Percentiles rank a stretch among this genome's conserved stretches.
Conservation (phyloP, 2,888 invertebrate species). For the Erebia palarica region DNA sequence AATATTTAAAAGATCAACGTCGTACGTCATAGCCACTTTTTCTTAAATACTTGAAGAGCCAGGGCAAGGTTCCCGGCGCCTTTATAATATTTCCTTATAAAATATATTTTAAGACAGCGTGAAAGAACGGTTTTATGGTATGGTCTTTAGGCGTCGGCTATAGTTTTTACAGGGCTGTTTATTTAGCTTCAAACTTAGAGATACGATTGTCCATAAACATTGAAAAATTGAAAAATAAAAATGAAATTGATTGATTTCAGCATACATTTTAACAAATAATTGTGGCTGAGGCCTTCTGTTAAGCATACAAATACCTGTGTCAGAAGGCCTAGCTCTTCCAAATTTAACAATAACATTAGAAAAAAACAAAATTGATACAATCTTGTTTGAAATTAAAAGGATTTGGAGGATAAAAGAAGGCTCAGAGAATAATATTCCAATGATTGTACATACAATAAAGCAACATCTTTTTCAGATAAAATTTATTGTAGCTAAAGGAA, state of each 20-base stretch:
- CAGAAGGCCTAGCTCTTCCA: too few species aligned
- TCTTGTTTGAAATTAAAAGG: too few species aligned
- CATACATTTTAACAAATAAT: too few species aligned
- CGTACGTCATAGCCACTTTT: slow-evolving; percentile 24
- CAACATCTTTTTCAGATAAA: too few species aligned
- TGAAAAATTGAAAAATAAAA: too few species aligned
- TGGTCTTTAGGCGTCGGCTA: neutral
- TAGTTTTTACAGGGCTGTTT: neutral
- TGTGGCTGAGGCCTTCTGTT: too few species aligned
- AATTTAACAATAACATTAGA: too few species aligned
- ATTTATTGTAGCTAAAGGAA: neutral
- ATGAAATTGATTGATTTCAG: too few species aligned
- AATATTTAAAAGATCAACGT: slow-evolving; percentile 6
- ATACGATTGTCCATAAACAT: neutral
- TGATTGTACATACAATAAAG: too few species aligned
- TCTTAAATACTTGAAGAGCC: slow-evolving; percentile 27
- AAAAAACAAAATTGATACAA: too few species aligned
- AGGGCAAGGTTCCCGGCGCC: slow-evolving; percentile 26
- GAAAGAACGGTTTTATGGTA: slow-evolving; percentile 23
- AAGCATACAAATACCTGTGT: too few species aligned
- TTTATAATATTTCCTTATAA: slow-evolving; percentile 32
- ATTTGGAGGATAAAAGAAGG: neutral
- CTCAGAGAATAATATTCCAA: too few species aligned
- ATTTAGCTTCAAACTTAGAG: neutral
- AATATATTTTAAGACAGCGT: slow-evolving; percentile 27